These are phyloP conservation scores for Percina caprodes DNA, from an alignment of 2,113 vertebrate species.

Conservation along the genomic window DNA sequence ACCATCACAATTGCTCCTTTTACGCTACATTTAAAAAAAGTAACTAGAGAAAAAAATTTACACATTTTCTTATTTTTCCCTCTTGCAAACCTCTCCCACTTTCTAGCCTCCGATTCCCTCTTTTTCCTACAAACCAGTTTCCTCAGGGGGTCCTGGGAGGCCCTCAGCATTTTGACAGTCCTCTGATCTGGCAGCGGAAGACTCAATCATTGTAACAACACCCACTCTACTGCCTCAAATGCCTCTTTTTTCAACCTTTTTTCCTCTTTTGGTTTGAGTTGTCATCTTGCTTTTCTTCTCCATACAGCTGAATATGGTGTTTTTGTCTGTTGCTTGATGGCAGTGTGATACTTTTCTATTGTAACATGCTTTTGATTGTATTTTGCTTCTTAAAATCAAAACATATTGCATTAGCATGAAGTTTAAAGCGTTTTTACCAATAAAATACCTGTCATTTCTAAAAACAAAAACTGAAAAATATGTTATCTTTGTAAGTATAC, in stretches of 20 bases:
- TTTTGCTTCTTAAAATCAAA: slow-evolving; percentile 6
- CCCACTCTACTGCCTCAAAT: slow-evolving; percentile 67
- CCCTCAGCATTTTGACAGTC: slow-evolving; percentile 69
- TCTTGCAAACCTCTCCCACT: slow-evolving; percentile 39
- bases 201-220: slow-evolving; percentile 78
- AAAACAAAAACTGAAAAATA: no score
- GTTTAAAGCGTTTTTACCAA: not conserved
- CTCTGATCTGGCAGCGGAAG: slow-evolving; percentile 78
- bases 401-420: not conserved
- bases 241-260: slow-evolving; percentile 43
- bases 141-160: slow-evolving; percentile 68
- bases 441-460: no score
- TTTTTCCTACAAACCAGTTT: slow-evolving; percentile 60
- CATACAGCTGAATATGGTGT: slow-evolving; percentile 3
- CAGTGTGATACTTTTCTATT: slow-evolving; percentile 28
- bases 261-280: slow-evolving; percentile 51
- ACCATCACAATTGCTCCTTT: not conserved
- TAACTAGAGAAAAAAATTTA: not conserved
- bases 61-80: slow-evolving; percentile 14
- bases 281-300: slow-evolving; percentile 49
- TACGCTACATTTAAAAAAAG: not conserved
- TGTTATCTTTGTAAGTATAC: not conserved
- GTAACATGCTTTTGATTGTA: not conserved
- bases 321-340: slow-evolving; percentile 25
- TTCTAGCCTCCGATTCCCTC: slow-evolving; percentile 24